Conservation (phyloP, 2,113 vertebrate species). For the Mesoclemmys tuberculata region DNA sequence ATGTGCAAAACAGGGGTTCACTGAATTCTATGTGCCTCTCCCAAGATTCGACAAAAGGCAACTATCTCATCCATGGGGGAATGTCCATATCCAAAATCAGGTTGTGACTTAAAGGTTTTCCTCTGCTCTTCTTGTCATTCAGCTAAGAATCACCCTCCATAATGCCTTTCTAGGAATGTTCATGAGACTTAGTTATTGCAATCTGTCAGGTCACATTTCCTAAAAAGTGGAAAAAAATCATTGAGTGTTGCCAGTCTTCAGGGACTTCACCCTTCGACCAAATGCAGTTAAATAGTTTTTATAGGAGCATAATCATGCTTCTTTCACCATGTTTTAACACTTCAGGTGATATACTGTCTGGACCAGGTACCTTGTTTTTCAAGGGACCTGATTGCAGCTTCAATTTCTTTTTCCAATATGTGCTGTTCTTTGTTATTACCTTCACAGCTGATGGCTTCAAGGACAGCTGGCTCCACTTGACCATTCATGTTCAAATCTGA, state of each 20-base stretch:
- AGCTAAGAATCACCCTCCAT: neutral
- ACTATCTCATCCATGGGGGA: neutral
- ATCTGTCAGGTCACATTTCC: neutral
- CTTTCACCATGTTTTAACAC: neutral
- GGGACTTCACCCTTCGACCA: neutral
- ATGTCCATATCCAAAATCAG: neutral
- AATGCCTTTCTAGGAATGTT: neutral
- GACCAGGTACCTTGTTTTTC: neutral
- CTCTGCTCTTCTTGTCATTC: neutral
- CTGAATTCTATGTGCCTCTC: neutral
- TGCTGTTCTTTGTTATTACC: neutral
- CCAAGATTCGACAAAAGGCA: neutral
- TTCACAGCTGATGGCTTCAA: neutral
- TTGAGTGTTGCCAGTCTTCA: neutral
- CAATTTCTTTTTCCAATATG: neutral
- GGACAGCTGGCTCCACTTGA: neutral
- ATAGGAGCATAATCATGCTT: neutral
- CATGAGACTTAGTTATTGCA: neutral
- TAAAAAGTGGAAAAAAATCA: neutral
- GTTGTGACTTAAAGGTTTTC: neutral
- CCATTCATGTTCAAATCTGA: neutral
- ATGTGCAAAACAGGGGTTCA: neutral
- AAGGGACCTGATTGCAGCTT: neutral
- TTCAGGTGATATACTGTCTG: neutral
- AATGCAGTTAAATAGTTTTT: neutral